Evolutionary conservation across 2,797 vertebrate species (phyloP), one percentile per base, ranked within the genome.

Genomic region (Aselliscus stoliczkanus): DNA sequence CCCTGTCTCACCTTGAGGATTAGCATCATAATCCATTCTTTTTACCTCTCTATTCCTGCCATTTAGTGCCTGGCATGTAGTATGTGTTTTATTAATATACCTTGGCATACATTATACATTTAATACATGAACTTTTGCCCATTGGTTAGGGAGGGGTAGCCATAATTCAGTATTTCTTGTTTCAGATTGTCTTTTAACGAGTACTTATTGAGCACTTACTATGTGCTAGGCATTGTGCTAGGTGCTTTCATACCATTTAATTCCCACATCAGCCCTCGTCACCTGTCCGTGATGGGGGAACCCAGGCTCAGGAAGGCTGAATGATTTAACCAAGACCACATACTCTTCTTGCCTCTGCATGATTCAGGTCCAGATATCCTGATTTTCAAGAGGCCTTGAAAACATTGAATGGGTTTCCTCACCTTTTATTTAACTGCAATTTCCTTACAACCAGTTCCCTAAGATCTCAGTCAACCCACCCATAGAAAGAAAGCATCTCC

Each of bases 131-230:
- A 44, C 47, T 47, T 54, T 42, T 39, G 42, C 31, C 29, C 18
- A 6, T 76, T 62, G 70, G 25, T 76, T 77, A 76, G 37, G 60
- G n/a, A 34, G 2, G 11, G 29, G 42, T 67, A 21, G 10, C 39
- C 58, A 9, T 34, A 39, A 44, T 84, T 80, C 56, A 81, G 13
- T 39, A 87, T 81, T 87, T 94, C 18, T 93, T 34, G 13, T 29
- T 97, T 79, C 42, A 65, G 54, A 70, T 82, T 54, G 29, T 34
- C 10, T 64, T 86, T 75, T 39, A 83, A 20, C 2, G 47, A 86
- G 29, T 85, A 60, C 13, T 72, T 75, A 50, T 39, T 72, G 84
- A 82, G 47, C 56, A 25, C 11, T 81, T 82, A 50, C 58, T 82
- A n/a, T 64, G 60, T 42, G 37, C 37, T 7, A 23, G 76, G 13